Base-by-base conservation (phyloP, 2,888 invertebrate genomes). In the Lamellibrachia columna region DNA sequence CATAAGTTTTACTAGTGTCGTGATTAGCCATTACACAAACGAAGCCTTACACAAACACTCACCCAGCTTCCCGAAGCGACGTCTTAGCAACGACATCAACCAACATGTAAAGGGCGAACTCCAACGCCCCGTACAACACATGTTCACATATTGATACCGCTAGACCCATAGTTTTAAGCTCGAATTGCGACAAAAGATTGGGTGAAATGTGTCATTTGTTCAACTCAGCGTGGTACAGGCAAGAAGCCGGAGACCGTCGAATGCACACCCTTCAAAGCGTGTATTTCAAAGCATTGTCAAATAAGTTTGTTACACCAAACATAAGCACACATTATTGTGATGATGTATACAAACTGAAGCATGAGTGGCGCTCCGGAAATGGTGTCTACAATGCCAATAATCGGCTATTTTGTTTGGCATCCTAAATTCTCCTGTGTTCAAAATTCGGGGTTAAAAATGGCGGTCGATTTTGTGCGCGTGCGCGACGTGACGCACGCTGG, bases 341-440 rank as follows among this genome's bases (percentile, higher is more conserved):
- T 75, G 22, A 75, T 75, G 75, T 75, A 75, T 75, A 75, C 75
- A 75, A 75, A 75, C 75, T 22, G 75, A 75, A 75, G 15, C 75
- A 75, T 15, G n/a, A 15, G n/a, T 22, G n/a, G 3, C 6, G 15
- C 75, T 75, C 75, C 75, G 75, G 75, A 75, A 75, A 75, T 15
- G 22, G 75, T 75, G 75, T 75, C 22, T 75, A 75, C 15, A 75
- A 75, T 15, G 75, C 75, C 75, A 75, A 75, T 75, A 75, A 75
- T n/a, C n/a, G 75, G 22, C 75, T 22, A n/a, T 75, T 22, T 75
- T 75, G 75, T 75, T 75, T 75, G n/a, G 75, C 75, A 75, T 75
- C 75, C 75, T 75, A 75, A 75, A 75, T n/a, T 75, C 75, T 75
- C 75, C 75, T 75, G 75, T 75, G n/a, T 75, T 75, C 75, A 75